Evolutionary conservation across 2,888 invertebrate genomes (phyloP), one percentile per base, ranked within the genome.

Genomic region (Eupithecia abbreviata): DNA sequence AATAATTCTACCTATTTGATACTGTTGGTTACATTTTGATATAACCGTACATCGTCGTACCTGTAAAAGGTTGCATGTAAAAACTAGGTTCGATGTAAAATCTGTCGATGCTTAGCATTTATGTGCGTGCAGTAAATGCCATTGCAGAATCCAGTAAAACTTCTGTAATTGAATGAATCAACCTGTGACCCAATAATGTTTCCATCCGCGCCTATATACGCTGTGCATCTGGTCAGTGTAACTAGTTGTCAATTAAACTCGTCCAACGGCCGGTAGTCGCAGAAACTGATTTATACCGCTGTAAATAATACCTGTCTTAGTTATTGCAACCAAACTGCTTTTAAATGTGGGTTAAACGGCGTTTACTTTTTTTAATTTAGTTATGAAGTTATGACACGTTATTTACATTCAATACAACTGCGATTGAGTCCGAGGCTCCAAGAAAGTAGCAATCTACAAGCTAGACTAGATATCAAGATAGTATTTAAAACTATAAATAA

Each of bases 281-380:
- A 73, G 70, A 72, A 74, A 72, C 72, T 77, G 81, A 82, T 79
- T 82, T 81, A 82, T 79, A 42, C 66, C n/a, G 74, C 67, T 66
- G 75, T 82, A 76, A 76, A 77, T 78, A 75, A 71, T 71, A 78
- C 75, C 73, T 71, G 73, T 45, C 71, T 68, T 47, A 67, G 51
- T 75, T 73, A 75, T 78, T 65, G 71, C 73, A 71, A 73, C 47
- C 51, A 73, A 77, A 75, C 75, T 10, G 68, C 68, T 73, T 73
- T 72, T 75, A 72, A 75, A 76, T 78, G 71, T 76, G 75, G 71
- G 65, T 73, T 73, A 71, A 75, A 76, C 55, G 62, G 43, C 69
- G 43, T 55, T 73, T 49, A 66, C 51, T 77, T 74, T 58, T 77
- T 74, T 71, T 30, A 30, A 65, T 77, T 66, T 66, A 42, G 68